These are phyloP conservation scores for Adelognathus sp. DNA, from an alignment of 2,888 invertebrate genomes.

Conservation along the genomic window DNA sequence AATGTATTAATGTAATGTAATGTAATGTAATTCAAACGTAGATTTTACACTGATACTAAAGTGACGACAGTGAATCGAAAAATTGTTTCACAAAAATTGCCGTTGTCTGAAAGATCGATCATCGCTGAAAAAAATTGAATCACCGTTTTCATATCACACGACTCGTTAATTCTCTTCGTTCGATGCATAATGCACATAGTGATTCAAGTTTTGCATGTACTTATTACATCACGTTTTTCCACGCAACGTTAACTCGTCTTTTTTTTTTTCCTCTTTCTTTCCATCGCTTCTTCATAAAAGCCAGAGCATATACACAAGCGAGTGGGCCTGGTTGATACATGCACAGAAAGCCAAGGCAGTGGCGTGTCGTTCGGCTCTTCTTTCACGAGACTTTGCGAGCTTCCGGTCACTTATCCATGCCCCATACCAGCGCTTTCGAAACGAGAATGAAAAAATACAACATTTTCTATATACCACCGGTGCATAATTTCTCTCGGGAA, in stretches of 20 bases:
- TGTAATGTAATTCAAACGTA: too few relatives aligned
- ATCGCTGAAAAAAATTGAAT: conserved; percentile 44
- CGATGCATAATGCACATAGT: conserved; percentile 39
- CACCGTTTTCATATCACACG: conserved; percentile 11
- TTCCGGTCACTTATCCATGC: conserved; percentile 39
- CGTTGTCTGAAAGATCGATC: too few relatives aligned
- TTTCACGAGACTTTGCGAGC: conserved; percentile 48
- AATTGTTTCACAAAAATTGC: too few relatives aligned
- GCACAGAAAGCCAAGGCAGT: background rate
- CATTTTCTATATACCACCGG: conserved; percentile 5
- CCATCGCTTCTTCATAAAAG: too few relatives aligned
- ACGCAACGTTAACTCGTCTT: conserved; percentile 4
- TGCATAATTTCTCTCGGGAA: conserved; percentile 41
- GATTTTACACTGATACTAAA: too few relatives aligned
- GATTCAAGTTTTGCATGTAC: conserved; percentile 6
- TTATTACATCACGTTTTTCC: conserved; percentile 29
- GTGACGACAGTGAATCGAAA: too few relatives aligned
- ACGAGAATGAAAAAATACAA: conserved; percentile 22
- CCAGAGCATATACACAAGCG: too few relatives aligned
- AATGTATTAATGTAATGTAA: too few relatives aligned
- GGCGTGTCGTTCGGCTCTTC: conserved; percentile 54
- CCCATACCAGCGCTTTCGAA: background rate
- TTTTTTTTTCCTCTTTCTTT: background rate
- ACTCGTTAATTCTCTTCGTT: conserved; percentile 30
- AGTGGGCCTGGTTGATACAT: background rate